phyloP scores from a whole-genome alignment of 2,797 vertebrate species.

The Muscicapa comitata region DNA sequence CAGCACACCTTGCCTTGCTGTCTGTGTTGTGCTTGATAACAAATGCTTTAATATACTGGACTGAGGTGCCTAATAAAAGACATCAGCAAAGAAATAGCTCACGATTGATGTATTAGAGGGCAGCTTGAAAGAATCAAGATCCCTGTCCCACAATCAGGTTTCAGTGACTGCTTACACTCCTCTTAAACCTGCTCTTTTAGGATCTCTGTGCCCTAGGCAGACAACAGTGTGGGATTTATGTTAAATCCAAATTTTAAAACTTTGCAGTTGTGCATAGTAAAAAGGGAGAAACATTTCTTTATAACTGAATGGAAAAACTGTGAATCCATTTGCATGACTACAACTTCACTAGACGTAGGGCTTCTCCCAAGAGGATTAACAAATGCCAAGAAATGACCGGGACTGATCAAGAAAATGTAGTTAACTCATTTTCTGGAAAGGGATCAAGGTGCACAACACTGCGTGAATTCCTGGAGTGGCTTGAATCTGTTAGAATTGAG shows the following conservation, averaged over 20 bases:
- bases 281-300: neutral
- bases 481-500: neutral
- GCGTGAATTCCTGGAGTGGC: neutral
- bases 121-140: neutral
- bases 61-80: neutral
- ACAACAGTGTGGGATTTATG: neutral
- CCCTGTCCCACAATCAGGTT: neutral
- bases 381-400: neutral
- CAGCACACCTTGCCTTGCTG: neutral
- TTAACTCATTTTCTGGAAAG: neutral
- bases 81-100: neutral
- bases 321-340: neutral
- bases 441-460: neutral
- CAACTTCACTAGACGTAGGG: neutral
- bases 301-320: neutral
- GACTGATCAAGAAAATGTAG: neutral
- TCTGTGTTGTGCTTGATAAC: neutral
- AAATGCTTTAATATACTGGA: neutral
- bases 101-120: neutral
- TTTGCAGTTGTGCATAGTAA: neutral
- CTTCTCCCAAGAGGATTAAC: neutral
- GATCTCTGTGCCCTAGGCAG: neutral
- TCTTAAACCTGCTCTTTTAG: neutral
- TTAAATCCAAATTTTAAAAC: neutral
- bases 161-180: neutral